Evolutionary conservation across 2,797 vertebrate genomes (phyloP).

Genomic region (Tadarida brasiliensis): DNA sequence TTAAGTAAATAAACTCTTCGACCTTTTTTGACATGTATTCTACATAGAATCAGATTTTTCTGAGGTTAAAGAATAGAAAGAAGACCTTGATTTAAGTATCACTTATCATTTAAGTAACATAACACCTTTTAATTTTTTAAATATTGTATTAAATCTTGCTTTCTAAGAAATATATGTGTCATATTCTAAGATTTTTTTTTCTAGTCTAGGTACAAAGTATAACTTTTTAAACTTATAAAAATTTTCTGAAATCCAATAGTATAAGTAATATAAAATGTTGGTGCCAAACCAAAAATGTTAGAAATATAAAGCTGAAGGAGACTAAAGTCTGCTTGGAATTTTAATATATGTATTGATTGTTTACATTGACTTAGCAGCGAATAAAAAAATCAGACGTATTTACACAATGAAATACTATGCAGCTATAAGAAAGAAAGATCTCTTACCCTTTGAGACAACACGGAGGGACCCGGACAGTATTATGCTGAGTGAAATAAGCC

Average conservation of each 20-base stretch:
- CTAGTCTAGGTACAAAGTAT: neutral
- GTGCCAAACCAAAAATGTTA: neutral
- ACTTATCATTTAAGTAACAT: neutral
- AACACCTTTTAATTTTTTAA: neutral
- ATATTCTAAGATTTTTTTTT: neutral
- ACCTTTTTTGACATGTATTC: neutral
- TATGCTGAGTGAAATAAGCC: no score
- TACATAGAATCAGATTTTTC: neutral
- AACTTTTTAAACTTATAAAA: neutral
- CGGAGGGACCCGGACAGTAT: no score
- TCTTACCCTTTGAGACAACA: no score
- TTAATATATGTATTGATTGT: neutral
- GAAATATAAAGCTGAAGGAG: neutral
- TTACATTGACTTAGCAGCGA: neutral
- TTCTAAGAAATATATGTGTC: neutral
- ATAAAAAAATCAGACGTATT: neutral
- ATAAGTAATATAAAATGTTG: neutral
- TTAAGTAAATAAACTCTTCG: conserved; percentile 22
- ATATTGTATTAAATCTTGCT: neutral
- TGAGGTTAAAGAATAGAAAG: neutral
- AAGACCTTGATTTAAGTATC: neutral
- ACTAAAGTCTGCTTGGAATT: neutral
- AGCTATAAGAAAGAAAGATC: no score
- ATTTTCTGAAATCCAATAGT: neutral
- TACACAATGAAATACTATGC: no score